Percentiles rank a stretch among this genome's conserved stretches.
These are phyloP conservation scores for Nasonia vitripennis DNA, from an alignment of 1,140 invertebrate species.

Conservation along the genomic window DNA sequence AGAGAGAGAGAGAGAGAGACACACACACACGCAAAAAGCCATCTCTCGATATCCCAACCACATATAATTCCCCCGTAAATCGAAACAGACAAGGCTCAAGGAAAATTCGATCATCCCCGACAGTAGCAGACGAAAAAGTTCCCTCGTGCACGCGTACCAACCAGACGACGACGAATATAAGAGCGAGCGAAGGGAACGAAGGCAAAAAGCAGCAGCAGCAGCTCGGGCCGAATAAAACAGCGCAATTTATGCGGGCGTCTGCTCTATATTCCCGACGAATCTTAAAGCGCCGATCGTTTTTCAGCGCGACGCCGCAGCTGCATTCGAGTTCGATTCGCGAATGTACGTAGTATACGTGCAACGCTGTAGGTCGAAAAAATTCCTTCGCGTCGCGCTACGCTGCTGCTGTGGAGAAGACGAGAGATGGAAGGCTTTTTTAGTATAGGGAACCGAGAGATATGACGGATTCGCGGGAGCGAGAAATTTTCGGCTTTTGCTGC, in stretches of 20 bases:
- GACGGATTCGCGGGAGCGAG: not conserved
- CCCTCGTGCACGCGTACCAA: not conserved
- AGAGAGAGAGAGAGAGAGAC: too few species aligned
- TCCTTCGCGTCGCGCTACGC: not conserved
- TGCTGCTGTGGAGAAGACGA: not conserved
- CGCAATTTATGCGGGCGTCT: constrained; percentile 2
- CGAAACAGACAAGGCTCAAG: not conserved
- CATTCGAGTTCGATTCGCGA: not conserved
- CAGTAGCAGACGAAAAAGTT: not conserved
- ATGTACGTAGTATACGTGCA: not conserved
- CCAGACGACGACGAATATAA: not conserved
- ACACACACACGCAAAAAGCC: not conserved
- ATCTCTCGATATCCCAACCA: not conserved
- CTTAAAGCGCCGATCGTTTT: not conserved
- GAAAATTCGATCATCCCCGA: not conserved
- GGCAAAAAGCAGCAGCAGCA: not conserved
- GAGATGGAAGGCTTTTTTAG: not conserved
- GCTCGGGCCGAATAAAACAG: not conserved
- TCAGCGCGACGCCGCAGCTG: not conserved
- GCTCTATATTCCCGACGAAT: not conserved
- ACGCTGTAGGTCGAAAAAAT: not conserved
- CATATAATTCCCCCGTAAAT: not conserved
- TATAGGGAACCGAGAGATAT: not conserved
- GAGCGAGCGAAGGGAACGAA: not conserved
- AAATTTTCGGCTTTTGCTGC: not conserved